Base-by-base conservation (phyloP, 2,797 vertebrate species). In the Rhabdophis nuchalis region DNA sequence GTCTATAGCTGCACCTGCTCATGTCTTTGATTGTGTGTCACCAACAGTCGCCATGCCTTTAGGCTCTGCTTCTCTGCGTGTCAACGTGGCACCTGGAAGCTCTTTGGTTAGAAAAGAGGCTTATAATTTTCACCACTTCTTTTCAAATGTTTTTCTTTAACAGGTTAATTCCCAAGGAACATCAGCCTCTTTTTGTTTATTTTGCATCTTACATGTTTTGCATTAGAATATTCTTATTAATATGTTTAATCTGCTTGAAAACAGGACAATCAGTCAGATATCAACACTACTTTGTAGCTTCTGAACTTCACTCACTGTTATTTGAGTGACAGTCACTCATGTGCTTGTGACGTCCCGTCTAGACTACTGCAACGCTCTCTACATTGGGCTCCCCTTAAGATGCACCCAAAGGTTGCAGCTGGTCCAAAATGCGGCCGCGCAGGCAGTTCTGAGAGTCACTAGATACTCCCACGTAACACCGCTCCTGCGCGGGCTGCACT, bases 1-100 rank as follows among this genome's bases (percentile, higher is more conserved):
- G 92, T 94, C 86, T 36, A 90, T 64, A 92, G 61, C 60, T 92
- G 52, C 87, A 93, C 90, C 91, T 95, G 85, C 85, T 95, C 92
- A 41, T 92, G 20, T 95, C 60, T 96, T 96, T 96, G 87, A 95
- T 93, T 94, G 72, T 93, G 23, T 93, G 85, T 61, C 92, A 92
- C 87, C 90, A 93, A 60, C 91, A 94, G 87, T 92, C 93, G 90
- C 89, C 0, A 0, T 93, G 93, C 93, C 93, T 95, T 91, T 90
- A 92, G 94, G 95, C 93, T 94, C 60, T 61, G 9, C 92, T 91
- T 86, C 86, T 95, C 94, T 92, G 29, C 93, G 86, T 93, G 91
- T 27, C 1, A 1, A 23, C 13, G 41, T 3, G 82, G 90, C 93
- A 95, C 94, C 91, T 93, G 94, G 91, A 95, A 93, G 86, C 18